Percentiles rank a stretch among this genome's conserved stretches.
Conservation (phyloP, 2,888 invertebrate genomes). For the Eristalis intricaria region DNA sequence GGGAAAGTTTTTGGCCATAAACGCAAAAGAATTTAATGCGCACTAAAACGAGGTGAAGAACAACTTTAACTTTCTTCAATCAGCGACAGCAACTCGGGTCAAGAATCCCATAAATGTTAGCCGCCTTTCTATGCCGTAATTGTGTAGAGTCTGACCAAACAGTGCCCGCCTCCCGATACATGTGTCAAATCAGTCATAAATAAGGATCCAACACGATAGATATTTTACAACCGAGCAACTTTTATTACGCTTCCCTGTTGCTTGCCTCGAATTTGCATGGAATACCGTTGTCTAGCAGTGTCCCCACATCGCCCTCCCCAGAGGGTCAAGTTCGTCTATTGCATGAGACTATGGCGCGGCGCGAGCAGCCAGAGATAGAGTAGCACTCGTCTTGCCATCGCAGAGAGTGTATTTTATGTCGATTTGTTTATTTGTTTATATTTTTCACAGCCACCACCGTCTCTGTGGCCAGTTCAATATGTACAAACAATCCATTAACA, state of each 20-base stretch:
- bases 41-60: constrained; percentile 2
- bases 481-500: constrained; percentile 26
- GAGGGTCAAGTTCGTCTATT: constrained; percentile 28
- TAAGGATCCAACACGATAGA: background rate
- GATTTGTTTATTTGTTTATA: constrained; percentile 11
- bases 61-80: constrained; percentile 30
- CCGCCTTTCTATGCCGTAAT: constrained; percentile 7
- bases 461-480: background rate
- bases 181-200: background rate
- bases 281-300: background rate
- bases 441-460: background rate
- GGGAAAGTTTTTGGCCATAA: constrained; percentile 11
- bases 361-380: background rate
- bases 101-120: constrained; percentile 14
- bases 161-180: background rate
- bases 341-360: background rate
- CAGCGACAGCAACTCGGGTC: background rate
- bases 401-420: background rate
- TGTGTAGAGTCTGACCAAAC: background rate
- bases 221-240: background rate
- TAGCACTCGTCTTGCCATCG: background rate
- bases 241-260: constrained; percentile 1
- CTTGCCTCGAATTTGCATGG: background rate
- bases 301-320: background rate
- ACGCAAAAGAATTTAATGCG: constrained; percentile 12